Evolutionary conservation across 2,888 invertebrate species (phyloP).

Genomic region (Drosophila quinaria): DNA sequence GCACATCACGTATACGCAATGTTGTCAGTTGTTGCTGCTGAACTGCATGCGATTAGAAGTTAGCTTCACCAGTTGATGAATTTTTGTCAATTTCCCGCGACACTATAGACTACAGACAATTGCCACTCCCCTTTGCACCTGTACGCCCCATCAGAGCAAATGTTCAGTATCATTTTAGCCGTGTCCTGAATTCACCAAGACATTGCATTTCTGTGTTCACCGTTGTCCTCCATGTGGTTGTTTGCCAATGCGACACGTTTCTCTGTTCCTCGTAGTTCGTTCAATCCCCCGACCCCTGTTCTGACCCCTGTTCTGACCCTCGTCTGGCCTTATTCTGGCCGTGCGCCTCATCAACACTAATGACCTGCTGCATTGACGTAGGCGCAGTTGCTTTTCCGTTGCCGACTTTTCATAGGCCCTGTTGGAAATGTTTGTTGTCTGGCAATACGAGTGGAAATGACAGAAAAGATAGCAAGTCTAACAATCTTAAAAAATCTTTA

Average conservation of each 20-base stretch:
- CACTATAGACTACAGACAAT: slow-evolving; percentile 28
- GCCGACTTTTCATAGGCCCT: slow-evolving; percentile 10
- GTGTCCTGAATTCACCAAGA: slow-evolving; percentile 29
- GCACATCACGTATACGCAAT: slow-evolving; percentile 71
- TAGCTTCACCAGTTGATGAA: slow-evolving; percentile 52
- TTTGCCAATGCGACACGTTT: slow-evolving; percentile 31
- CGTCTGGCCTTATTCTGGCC: slow-evolving; percentile 27
- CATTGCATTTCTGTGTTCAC: slow-evolving; percentile 41
- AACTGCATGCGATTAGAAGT: slow-evolving; percentile 52
- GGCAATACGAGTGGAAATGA: background rate
- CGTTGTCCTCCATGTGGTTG: slow-evolving; percentile 31
- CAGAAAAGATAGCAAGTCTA: background rate
- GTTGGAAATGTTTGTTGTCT: slow-evolving; percentile 36
- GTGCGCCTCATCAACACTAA: slow-evolving; percentile 72
- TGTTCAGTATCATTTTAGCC: slow-evolving; percentile 50
- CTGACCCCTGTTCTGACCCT: slow-evolving; percentile 1
- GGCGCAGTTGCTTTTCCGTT: slow-evolving; percentile 15
- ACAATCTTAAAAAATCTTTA: background rate
- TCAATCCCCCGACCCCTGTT: slow-evolving; percentile 2
- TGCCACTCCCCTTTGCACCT: slow-evolving; percentile 2
- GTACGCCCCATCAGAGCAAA: slow-evolving; percentile 16
- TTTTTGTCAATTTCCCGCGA: slow-evolving; percentile 61
- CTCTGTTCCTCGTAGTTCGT: background rate
- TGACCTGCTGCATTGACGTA: slow-evolving; percentile 67
- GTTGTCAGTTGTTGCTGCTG: slow-evolving; percentile 16